Evolutionary conservation across 2,797 vertebrate genomes (phyloP), one percentile per base, ranked within the genome.

Genomic region (Aulostomus chinensis): DNA sequence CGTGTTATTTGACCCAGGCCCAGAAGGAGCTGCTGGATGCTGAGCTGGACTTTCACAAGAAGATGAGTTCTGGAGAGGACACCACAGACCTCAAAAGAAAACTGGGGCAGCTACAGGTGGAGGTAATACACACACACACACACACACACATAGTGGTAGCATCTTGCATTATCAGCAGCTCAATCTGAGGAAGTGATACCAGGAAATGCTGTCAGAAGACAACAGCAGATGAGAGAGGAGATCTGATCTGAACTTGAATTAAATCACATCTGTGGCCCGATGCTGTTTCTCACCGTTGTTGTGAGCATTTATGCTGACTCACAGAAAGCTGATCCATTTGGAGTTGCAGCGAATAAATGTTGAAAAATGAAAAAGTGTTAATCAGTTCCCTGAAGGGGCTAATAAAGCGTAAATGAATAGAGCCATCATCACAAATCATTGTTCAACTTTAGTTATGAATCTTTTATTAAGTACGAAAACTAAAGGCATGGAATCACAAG

Each of bases 21-120:
- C 97, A 99, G 75, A 99, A 98, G 61, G 97, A 99, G 13, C 80
- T 99, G 53, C 35, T 99, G 45, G 97, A 99, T 46, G 95, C 94
- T 37, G 96, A 99, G 80, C 81, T 99, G 82, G 96, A 99, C 79
- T 94, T 98, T 45, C 95, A 97, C 37, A 96, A 98, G 83, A 94
- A 95, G 45, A 86, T 97, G 9, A 95, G 92, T 21, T 95, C 96
- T 12, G 97, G 97, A 57, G 97, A 99, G 73, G 97, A 99, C 73
- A 98, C 97, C 0, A 98, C 96, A 20, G 96, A 98, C 20, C 86
- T 99, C 62, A 93, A 95, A 65, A 97, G 94, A 45, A 95, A 94
- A 73, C 92, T 99, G 22, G 95, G 86, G 29, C 94, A 94, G 75
- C 79, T 99, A 49, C 97, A 99, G 30, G 93, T 96, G 45, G 97